Percentiles rank a stretch among this genome's conserved stretches.
These are phyloP conservation scores for Chaetogeoica ovagalla DNA, from an alignment of 2,888 invertebrate species.

Conservation along the genomic window DNA sequence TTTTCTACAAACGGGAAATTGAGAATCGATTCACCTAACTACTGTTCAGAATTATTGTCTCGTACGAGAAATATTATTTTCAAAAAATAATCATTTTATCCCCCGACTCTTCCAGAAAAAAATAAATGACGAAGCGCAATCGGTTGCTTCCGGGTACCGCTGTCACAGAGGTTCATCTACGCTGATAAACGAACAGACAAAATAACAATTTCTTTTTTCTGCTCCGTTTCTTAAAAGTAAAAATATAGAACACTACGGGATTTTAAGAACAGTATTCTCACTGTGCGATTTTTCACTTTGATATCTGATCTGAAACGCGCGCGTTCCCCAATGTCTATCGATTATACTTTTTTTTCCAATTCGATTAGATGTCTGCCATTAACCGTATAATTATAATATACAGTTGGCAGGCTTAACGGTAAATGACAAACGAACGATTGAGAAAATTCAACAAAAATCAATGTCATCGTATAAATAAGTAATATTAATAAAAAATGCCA, in stretches of 20 bases:
- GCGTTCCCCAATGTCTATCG: not conserved
- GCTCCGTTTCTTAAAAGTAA: conserved; percentile 14
- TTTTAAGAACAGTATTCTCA: conserved; percentile 30
- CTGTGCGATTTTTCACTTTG: conserved; percentile 42
- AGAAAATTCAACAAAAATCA: not conserved
- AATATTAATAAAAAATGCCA: not conserved
- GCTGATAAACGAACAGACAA: conserved; percentile 46
- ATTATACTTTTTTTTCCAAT: conserved; percentile 13
- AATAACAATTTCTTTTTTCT: conserved; percentile 29
- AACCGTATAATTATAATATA: conserved; percentile 10
- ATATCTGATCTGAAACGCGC: conserved; percentile 36
- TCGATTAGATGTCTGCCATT: not conserved
- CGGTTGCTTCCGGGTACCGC: conserved; percentile 24
- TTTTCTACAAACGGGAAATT: conserved; percentile 24
- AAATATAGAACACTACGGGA: conserved; percentile 29
- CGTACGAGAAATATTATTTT: conserved; percentile 32
- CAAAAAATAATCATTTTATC: not conserved
- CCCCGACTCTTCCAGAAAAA: not conserved
- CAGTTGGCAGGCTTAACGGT: not conserved
- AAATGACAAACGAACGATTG: not conserved
- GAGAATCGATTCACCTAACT: conserved; percentile 32
- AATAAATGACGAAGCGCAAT: conserved; percentile 9
- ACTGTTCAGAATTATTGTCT: conserved; percentile 10
- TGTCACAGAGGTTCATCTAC: conserved; percentile 46
- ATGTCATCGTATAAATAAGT: not conserved